Base-by-base conservation (phyloP, 53 echinoderm and acorn worm genomes). In the Pentamera pediparva region DNA sequence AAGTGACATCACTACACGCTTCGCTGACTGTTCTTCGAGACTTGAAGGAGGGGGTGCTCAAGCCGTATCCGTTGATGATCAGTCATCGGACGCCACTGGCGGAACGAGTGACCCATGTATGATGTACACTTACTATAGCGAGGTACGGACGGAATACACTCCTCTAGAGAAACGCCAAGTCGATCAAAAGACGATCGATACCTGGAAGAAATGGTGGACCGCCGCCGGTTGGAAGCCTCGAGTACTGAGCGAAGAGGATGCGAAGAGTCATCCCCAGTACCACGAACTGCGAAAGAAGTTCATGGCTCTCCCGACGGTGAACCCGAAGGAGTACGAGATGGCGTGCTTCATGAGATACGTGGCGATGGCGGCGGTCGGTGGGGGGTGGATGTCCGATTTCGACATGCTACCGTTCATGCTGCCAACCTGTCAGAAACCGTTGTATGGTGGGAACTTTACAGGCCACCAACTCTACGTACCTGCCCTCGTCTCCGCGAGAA, bases 331-430 rank as follows among this genome's bases (percentile, higher is more conserved):
- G 0, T 57, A 57, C 58, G 58, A 57, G 32, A 2, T 57, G 6
- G 28, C 58, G 10, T 57, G 58, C 29, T 57, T 57, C 32, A 26
- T 57, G 58, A 22, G 58, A 27, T 57, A 57, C 29, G 26, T 57
- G 11, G 58, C 58, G 5, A 57, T 57, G 58, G 58, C 58, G 4
- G 21, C 0, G 3, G 29, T 57, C 12, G 58, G 58, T 13, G 58
- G 58, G 6, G 58, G 58, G 9, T 57, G 58, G 58, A 57, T 57
- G 58, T 57, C 58, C 6, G 58, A 57, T 20, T 57, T 4, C 21
- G 58, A 57, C 29, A 32, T 57, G 9, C 58, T 57, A 22, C 58
- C 58, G 17, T 57, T 25, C 7, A 12, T 4, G 26, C 15, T 57
- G 13, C 58, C 58, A 17, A 2, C 26, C 9, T 57, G 58, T 17